Conservation (phyloP, 2,888 invertebrate genomes). For the Cordylochernes scorpioides region DNA sequence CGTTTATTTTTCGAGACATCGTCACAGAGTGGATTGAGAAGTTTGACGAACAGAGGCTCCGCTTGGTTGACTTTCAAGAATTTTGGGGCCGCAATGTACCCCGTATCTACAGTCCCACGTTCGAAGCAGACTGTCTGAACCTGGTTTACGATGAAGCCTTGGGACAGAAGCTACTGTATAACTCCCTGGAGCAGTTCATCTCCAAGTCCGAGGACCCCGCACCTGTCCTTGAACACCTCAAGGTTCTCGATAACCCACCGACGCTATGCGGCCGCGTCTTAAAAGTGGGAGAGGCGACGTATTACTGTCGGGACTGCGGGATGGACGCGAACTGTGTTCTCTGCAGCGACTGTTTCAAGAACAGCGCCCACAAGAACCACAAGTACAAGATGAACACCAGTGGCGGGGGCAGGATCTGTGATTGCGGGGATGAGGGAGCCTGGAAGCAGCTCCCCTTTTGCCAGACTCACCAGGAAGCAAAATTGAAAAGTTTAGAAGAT, state of each 20-base stretch:
- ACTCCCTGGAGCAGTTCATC: constrained; percentile 51
- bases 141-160: constrained; percentile 17
- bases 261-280: constrained; percentile 82
- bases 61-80: constrained; percentile 37
- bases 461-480: constrained; percentile 39
- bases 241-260: constrained; percentile 35
- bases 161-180: constrained; percentile 33
- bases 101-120: constrained; percentile 8
- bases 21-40: too few species aligned
- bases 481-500: constrained; percentile 8
- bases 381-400: constrained; percentile 75
- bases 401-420: constrained; percentile 76
- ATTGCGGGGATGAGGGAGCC: constrained; percentile 79
- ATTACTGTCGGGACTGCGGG: constrained; percentile 87
- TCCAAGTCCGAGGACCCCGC: constrained; percentile 40
- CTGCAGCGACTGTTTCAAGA: constrained; percentile 88
- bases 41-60: too few species aligned
- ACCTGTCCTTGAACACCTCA: constrained; percentile 27
- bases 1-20: too few species aligned
- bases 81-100: constrained; percentile 29
- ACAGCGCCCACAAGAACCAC: constrained; percentile 26
- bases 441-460: constrained; percentile 71
- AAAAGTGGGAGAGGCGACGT: constrained; percentile 86
- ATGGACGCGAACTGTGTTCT: constrained; percentile 94
- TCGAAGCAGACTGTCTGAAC: constrained; percentile 36